Conservation (phyloP, 2,797 vertebrate genomes). For the Acomys russatus region DNA sequence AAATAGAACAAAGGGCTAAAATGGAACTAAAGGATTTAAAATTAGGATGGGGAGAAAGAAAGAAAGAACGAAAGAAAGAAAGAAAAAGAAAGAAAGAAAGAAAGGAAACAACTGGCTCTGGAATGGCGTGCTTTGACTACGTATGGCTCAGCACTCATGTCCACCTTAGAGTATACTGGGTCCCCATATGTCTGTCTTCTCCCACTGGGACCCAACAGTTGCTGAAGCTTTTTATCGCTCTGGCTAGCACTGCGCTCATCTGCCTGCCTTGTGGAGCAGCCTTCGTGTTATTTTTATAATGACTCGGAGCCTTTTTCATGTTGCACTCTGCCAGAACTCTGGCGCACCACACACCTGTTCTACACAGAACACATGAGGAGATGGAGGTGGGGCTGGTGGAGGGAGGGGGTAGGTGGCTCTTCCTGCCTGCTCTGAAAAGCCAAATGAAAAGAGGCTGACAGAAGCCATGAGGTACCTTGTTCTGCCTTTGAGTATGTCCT, state of each 20-base stretch:
- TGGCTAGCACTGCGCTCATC: conserved; percentile 70
- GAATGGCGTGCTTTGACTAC: background rate
- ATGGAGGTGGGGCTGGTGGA: background rate
- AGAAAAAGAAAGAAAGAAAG: background rate
- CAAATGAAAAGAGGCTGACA: background rate
- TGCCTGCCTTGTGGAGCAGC: conserved; percentile 70
- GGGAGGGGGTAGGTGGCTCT: background rate
- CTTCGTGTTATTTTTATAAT: conserved; percentile 79
- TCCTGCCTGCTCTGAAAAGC: conserved; percentile 13
- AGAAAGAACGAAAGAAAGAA: background rate
- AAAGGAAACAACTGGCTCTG: background rate
- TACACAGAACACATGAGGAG: conserved; percentile 41
- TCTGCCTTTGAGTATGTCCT: background rate
- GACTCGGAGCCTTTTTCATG: conserved; percentile 69
- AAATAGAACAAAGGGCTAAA: conserved; percentile 82
- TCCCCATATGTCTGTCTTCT: conserved; percentile 72
- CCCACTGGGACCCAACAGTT: conserved; percentile 73
- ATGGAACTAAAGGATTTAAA: conserved; percentile 74
- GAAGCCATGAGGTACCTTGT: background rate
- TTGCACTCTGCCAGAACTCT: conserved; percentile 37
- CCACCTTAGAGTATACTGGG: conserved; percentile 20
- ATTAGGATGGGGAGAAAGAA: conserved; percentile 50
- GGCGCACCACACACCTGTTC: conserved; percentile 69
- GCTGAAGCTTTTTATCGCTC: conserved; percentile 67
- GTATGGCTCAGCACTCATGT: conserved; percentile 11